These are phyloP conservation scores for Atta cephalotes DNA, from an alignment of 1,140 invertebrate species.

Conservation along the genomic window DNA sequence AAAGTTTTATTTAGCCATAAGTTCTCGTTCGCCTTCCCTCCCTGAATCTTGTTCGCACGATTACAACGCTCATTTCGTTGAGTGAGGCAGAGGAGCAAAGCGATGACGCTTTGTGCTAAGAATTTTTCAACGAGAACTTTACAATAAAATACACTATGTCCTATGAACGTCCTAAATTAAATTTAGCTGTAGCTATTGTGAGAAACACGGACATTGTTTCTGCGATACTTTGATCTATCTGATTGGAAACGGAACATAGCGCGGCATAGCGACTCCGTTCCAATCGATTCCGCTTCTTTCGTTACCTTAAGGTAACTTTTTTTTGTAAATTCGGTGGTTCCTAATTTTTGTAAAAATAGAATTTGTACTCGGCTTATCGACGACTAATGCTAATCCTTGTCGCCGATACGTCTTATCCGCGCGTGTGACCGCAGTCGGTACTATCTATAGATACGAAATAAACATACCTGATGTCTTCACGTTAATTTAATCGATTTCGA, in stretches of 20 bases:
- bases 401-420: conserved; percentile 45
- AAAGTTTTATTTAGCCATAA: conserved; percentile 84
- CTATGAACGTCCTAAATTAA: conserved; percentile 53
- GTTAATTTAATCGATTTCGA: conserved; percentile 49
- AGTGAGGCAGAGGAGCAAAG: conserved; percentile 31
- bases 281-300: conserved; percentile 68
- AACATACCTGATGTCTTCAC: conserved; percentile 64
- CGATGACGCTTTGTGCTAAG: conserved; percentile 46
- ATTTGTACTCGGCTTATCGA: conserved; percentile 55
- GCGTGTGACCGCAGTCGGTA: conserved; percentile 52
- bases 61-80: conserved; percentile 63
- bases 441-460: conserved; percentile 67
- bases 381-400: conserved; percentile 40
- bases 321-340: conserved; percentile 70
- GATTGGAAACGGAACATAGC: neutral
- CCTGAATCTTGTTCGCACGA: conserved; percentile 60
- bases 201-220: conserved; percentile 30
- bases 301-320: conserved; percentile 43
- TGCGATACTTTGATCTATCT: conserved; percentile 49
- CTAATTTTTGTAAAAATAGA: conserved; percentile 70
- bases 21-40: conserved; percentile 78
- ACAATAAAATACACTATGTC: conserved; percentile 50
- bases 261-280: conserved; percentile 48
- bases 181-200: conserved; percentile 43
- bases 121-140: conserved; percentile 65